Evolutionary conservation across 2,113 vertebrate species (phyloP).

Genomic region (Danio rerio): DNA sequence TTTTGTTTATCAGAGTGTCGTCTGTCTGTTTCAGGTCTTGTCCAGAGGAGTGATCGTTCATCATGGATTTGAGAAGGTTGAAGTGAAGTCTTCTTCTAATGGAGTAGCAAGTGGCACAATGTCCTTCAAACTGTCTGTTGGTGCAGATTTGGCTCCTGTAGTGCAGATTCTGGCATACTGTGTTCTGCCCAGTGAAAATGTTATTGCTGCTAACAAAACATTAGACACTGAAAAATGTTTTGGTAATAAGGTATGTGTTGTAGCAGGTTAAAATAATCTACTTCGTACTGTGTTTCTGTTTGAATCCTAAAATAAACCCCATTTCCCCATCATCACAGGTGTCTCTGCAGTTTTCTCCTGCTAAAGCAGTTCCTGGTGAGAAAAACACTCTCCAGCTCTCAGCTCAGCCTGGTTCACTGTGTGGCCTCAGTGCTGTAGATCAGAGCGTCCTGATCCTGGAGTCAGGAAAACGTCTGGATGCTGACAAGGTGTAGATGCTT

Average conservation of each 20-base stretch:
- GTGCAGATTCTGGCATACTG: constrained; percentile 79
- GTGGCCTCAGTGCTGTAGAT: constrained; percentile 83
- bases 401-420: constrained; percentile 81
- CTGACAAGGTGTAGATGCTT: constrained; percentile 59
- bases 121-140: constrained; percentile 71
- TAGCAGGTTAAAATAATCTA: background rate
- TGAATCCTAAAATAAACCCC: background rate
- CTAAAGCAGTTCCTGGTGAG: constrained; percentile 76
- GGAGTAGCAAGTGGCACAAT: constrained; percentile 71
- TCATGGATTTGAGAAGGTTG: constrained; percentile 68
- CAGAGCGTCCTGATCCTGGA: constrained; percentile 81
- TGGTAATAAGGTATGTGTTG: constrained; percentile 77
- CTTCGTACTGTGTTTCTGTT: background rate
- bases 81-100: constrained; percentile 52
- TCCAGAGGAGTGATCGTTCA: constrained; percentile 73
- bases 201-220: constrained; percentile 78
- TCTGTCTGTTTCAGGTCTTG: constrained; percentile 73
- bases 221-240: constrained; percentile 82
- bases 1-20: constrained; percentile 13
- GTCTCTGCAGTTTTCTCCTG: constrained; percentile 72
- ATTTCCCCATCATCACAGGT: constrained; percentile 67
- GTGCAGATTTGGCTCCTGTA: constrained; percentile 69
- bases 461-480: constrained; percentile 74
- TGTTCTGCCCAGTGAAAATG: constrained; percentile 75
- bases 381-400: constrained; percentile 64